phyloP scores from a whole-genome alignment of 37 sponge, comb jelly and placozoan species.

The Hormiphora californensis region DNA sequence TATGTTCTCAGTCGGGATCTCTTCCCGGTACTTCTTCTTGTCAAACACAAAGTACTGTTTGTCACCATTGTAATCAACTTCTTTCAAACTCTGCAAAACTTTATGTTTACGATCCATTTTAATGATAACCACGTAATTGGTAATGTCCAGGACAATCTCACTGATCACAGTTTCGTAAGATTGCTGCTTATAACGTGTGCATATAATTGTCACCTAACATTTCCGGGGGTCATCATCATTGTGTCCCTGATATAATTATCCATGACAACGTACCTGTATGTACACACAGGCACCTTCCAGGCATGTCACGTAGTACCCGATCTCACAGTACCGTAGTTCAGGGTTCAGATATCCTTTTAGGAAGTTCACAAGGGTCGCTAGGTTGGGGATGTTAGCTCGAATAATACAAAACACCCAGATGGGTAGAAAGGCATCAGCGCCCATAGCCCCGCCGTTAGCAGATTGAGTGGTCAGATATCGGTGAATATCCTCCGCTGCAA shows the following conservation, averaged over 20 bases:
- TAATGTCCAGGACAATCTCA: too few relatives aligned
- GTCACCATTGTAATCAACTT: not conserved
- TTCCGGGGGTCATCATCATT: too few relatives aligned
- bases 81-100: not conserved
- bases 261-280: not conserved
- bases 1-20: not conserved
- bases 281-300: constrained; percentile 40
- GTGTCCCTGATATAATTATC: too few relatives aligned
- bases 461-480: not conserved
- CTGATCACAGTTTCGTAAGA: too few relatives aligned
- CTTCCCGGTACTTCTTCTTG: not conserved
- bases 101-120: too few relatives aligned
- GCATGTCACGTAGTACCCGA: constrained; percentile 44
- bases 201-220: too few relatives aligned
- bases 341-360: constrained; percentile 51
- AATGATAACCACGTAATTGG: too few relatives aligned
- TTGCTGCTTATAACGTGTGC: too few relatives aligned
- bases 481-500: constrained; percentile 10
- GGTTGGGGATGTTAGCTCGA: not conserved
- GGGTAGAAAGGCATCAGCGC: constrained; percentile 33
- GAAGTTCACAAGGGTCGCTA: constrained; percentile 6
- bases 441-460: not conserved
- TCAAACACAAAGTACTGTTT: constrained; percentile 44
- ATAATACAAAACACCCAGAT: constrained; percentile 44
- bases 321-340: constrained; percentile 23